Evolutionary conservation across 2,113 vertebrate genomes (phyloP), one percentile per base, ranked within the genome.

Genomic region (Rhinichthys klamathensis): DNA sequence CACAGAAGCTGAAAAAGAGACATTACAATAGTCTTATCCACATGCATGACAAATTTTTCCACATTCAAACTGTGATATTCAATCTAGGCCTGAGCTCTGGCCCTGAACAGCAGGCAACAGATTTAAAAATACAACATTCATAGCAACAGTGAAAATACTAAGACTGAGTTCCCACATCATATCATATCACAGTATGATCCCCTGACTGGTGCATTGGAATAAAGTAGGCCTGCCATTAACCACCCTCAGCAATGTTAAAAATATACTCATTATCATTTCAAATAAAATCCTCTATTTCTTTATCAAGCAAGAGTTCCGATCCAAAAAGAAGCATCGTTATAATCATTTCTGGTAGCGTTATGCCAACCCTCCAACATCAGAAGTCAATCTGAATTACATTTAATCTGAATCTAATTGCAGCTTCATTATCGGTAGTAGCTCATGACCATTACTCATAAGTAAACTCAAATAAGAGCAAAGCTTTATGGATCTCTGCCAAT

Each of bases 361-460:
- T 35, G 51, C 18, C 35, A 41, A 76, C 35, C n/a, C 27, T 51
- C 11, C 35, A 65, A 65, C 60, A 67, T 51, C 58, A 76, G 63
- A 18, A 23, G 41, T 75, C 27, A 18, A 73, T 84, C 56, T 76
- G 46, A 61, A 74, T 51, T 9, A 25, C 56, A 77, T 76, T 77
- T 77, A 77, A 76, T 61, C 41, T 25, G 32, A 74, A 35, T 85
- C 15, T 70, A 85, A 85, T 46, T 32, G 46, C 74, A 54, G 41
- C 72, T 12, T 27, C 76, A 85, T 85, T 80, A 79, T 30, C 9
- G 16, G n/a, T 38, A 27, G 41, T 38, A 69, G n/a, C 38, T 46
- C 18, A 38, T 84, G 25, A 23, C 25, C 51, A 75, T 63, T n/a
- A 10, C 58, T 84, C 41, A 65, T 67, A 44, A 72, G 35, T 16